Evolutionary conservation across 2,113 vertebrate genomes (phyloP).

Genomic region (Pangasianodon gigas): DNA sequence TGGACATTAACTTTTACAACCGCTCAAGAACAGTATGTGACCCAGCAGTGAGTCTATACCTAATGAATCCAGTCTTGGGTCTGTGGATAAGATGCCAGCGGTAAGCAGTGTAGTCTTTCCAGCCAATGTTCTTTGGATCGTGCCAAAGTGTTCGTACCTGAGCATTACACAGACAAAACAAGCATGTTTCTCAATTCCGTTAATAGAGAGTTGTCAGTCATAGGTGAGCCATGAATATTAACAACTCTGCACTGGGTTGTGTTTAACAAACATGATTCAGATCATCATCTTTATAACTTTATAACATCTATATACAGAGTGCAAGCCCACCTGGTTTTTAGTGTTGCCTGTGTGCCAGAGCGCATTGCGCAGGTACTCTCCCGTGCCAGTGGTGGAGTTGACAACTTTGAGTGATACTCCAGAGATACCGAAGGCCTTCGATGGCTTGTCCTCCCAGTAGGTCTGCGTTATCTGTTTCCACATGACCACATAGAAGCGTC

Average conservation of each 20-base stretch:
- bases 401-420: slow-evolving; percentile 95
- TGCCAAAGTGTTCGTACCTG: slow-evolving; percentile 96
- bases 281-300: neutral
- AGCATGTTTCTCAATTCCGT: slow-evolving; percentile 27
- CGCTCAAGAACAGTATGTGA: slow-evolving; percentile 5
- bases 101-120: slow-evolving; percentile 95
- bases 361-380: slow-evolving; percentile 90
- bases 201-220: slow-evolving; percentile 3
- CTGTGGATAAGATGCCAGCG: slow-evolving; percentile 94
- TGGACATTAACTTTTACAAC: neutral
- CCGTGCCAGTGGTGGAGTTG: slow-evolving; percentile 90
- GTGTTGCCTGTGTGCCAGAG: slow-evolving; percentile 98
- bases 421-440: slow-evolving; percentile 88
- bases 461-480: slow-evolving; percentile 98
- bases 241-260: neutral
- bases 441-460: slow-evolving; percentile 94
- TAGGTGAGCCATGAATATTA: neutral
- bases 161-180: slow-evolving; percentile 29
- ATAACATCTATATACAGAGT: no score
- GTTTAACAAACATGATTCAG: neutral
- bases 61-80: slow-evolving; percentile 93
- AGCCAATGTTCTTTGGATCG: slow-evolving; percentile 92
- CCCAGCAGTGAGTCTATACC: slow-evolving; percentile 66
- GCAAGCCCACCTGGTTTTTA: slow-evolving; percentile 79
- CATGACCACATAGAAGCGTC: slow-evolving; percentile 95